Evolutionary conservation across 1,140 invertebrate genomes (phyloP), one percentile per base, ranked within the genome.

Genomic region (Zaprionus kolodkinae): DNA sequence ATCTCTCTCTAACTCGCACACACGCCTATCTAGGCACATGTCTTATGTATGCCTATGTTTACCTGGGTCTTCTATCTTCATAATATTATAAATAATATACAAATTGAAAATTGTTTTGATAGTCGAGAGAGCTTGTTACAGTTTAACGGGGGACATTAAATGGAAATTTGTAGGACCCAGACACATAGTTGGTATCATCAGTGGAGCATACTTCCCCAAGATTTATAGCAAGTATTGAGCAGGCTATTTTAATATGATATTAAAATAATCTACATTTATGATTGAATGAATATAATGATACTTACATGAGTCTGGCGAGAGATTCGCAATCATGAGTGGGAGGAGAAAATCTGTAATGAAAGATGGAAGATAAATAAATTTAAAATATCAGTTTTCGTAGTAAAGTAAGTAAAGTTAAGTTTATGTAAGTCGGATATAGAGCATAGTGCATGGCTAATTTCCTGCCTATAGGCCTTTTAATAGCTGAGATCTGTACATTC

Each of bases 61-160:
- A 50, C 45, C 45, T 50, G 17, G 10, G 45, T 21, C 17, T 50
- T 50, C 10, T 50, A 21, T 50, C 21, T 21, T 25, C 17, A 21
- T 48, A 45, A 48, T 48, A 21, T 30, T 30, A 30, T 30, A 25
- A 21, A 50, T 25, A 21, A 25, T 25, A 2, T 10, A 21, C n/a
- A 45, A 50, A 10, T 12, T 50, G 38, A 40, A 40, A 40, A 40
- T 40, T 40, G 38, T 40, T 40, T 40, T 40, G 45, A 50, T 50
- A 50, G 45, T 50, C 17, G 45, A 25, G 45, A 25, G 45, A 45
- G 6, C 15, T 15, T 45, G 1, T 45, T 17, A 43, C 6, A 43
- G 6, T 43, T 43, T 15, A 45, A 45, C n/a, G 21, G 13, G 40
- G 7, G 2, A 15, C 40, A 15, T 6, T 15, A 9, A 7, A 45